Evolutionary conservation across 1,140 invertebrate genomes (phyloP).

Genomic region (Babylonia areolata): DNA sequence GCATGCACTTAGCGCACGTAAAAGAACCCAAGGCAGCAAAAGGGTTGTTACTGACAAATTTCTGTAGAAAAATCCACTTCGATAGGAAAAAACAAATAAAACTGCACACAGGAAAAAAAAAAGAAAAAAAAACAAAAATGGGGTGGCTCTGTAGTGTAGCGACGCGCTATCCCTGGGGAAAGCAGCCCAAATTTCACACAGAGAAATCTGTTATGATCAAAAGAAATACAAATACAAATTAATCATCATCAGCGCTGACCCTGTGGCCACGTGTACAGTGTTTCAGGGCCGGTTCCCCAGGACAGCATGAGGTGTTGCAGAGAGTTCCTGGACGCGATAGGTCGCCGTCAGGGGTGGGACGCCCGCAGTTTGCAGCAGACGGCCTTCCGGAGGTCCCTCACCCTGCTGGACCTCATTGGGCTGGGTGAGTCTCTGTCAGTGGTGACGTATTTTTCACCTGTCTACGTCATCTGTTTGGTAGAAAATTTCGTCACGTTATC

Average conservation of each 20-base stretch:
- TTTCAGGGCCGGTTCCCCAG: not conserved
- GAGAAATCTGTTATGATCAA: not conserved
- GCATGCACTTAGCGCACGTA: too few relatives aligned
- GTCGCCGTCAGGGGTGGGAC: conserved; percentile 59
- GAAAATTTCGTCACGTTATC: too few relatives aligned
- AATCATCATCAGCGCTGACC: too few relatives aligned
- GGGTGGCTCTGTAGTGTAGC: not conserved
- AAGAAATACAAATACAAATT: not conserved
- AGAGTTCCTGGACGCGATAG: conserved; percentile 45
- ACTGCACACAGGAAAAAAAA: not conserved
- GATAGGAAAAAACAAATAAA: too few relatives aligned
- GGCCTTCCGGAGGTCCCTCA: conserved; percentile 58
- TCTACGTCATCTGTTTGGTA: too few relatives aligned
- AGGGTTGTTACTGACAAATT: too few relatives aligned
- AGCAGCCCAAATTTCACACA: too few relatives aligned
- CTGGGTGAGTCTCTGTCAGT: conserved; percentile 56
- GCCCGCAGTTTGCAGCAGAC: conserved; percentile 56
- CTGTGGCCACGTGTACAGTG: too few relatives aligned
- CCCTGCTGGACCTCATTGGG: conserved; percentile 62
- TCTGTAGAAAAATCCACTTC: too few relatives aligned
- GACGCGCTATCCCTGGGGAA: too few relatives aligned
- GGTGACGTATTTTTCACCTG: too few relatives aligned
- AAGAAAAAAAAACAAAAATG: not conserved
- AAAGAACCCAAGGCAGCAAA: too few relatives aligned
- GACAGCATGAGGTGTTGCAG: conserved; percentile 46